A percentile compares a stretch with the other conserved stretches of the same genome.
phyloP scores from a whole-genome alignment of 1,140 invertebrate species.

The Papilio xuthus region DNA sequence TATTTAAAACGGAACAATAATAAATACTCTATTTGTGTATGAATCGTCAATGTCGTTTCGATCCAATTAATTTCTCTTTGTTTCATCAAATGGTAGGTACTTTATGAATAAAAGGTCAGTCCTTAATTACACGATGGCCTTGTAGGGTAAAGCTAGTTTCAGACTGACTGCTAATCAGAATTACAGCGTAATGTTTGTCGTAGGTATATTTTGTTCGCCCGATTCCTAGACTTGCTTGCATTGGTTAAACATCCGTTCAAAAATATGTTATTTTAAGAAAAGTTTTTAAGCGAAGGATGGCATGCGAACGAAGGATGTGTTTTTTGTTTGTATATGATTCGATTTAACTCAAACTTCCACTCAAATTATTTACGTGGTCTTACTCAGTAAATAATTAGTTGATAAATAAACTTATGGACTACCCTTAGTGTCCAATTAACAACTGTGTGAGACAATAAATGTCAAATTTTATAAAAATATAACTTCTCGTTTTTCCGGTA shows the following conservation, averaged over 20 bases:
- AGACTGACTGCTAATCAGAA: not conserved
- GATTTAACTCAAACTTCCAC: too few relatives aligned
- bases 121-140: constrained; percentile 6
- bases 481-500: not conserved
- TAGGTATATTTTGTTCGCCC: not conserved
- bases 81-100: not conserved
- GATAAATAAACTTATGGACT: too few relatives aligned
- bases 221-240: too few relatives aligned
- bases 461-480: not conserved
- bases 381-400: too few relatives aligned
- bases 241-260: too few relatives aligned
- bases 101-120: not conserved
- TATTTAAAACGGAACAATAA: not conserved
- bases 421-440: too few relatives aligned
- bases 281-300: too few relatives aligned
- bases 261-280: too few relatives aligned
- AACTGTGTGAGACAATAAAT: not conserved
- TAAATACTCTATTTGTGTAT: not conserved
- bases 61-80: constrained; percentile 11
- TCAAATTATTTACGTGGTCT: too few relatives aligned
- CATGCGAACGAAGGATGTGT: too few relatives aligned
- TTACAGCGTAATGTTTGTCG: not conserved
- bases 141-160: not conserved
- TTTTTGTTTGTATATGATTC: too few relatives aligned
- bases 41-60: not conserved